Base-by-base conservation (phyloP, 2,888 invertebrate genomes). In the Sclerodermus sp. region DNA sequence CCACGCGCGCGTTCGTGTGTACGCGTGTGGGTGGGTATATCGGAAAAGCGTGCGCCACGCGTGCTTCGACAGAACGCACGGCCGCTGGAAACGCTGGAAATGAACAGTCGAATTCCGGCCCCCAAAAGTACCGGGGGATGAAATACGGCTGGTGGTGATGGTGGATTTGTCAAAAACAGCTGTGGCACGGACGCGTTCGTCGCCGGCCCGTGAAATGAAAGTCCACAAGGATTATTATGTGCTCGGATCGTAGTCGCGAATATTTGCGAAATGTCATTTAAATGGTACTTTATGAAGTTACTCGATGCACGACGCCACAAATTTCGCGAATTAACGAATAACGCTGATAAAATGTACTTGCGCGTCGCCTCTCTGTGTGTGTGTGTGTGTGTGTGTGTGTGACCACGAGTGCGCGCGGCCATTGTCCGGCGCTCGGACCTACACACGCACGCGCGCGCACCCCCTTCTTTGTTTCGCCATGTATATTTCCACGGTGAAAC, bases 91-190 rank as follows among this genome's bases (percentile, higher is more conserved):
- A 46, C 47, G 51, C 44, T 46, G 53, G 49, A 57, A 44, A 38
- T n/a, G 49, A 40, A 32, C 51, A 41, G 54, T 45, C 55, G 53
- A 55, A 23, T 23, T 51, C 38, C 13, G 34, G 12, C 6, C 6
- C 10, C 31, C 47, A 47, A 32, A 59, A 50, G 43, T 54, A 54
- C 46, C 53, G 48, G 51, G 18, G 49, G 29, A 58, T 62, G 58
- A 62, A 62, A 62, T 62, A 62, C 55, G 62, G 57, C 62, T 60
- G 54, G 54, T 32, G 62, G 58, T 62, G 57, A 60, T 60, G 54
- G 54, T 32, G 62, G 58, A 62, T 62, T 62, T 62, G 62, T 62
- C 62, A 62, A 62, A 62, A 62, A 60, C 62, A 62, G 62, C 62
- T 62, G 62, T 52, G 62, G 58, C 62, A 56, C 42, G 58, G 53